phyloP scores from a whole-genome alignment of 2,888 invertebrate species.

The Rhingia rostrata region DNA sequence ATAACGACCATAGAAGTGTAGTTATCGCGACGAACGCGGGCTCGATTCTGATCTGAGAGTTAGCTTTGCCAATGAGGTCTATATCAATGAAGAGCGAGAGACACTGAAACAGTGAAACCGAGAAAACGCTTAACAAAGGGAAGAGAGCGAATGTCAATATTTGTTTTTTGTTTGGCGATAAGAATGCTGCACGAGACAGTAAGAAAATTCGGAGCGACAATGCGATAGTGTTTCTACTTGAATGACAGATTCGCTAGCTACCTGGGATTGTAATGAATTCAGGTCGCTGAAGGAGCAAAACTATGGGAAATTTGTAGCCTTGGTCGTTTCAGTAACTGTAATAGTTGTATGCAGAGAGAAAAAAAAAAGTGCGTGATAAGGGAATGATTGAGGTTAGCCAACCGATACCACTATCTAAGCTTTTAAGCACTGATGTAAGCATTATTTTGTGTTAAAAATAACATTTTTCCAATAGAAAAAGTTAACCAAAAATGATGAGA shows the following conservation, averaged over 20 bases:
- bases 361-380: not conserved
- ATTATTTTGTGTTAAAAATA: not conserved
- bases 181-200: slow-evolving; percentile 43
- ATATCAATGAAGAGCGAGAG: slow-evolving; percentile 7
- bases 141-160: slow-evolving; percentile 48
- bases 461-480: not conserved
- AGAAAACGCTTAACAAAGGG: not conserved
- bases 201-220: not conserved
- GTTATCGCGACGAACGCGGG: slow-evolving; percentile 57
- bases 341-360: not conserved
- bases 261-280: slow-evolving; percentile 11
- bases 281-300: slow-evolving; percentile 15
- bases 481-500: too few relatives aligned
- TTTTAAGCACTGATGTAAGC: not conserved
- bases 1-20: slow-evolving; percentile 31
- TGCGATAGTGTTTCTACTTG: not conserved
- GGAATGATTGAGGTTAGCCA: not conserved
- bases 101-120: not conserved
- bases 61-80: slow-evolving; percentile 33
- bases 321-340: slow-evolving; percentile 15
- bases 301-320: slow-evolving; percentile 3
- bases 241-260: slow-evolving; percentile 24
- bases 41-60: slow-evolving; percentile 40
- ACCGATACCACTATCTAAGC: not conserved
- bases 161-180: slow-evolving; percentile 47